These are phyloP conservation scores for Calycopis cecrops DNA, from an alignment of 1,140 invertebrate genomes.

Conservation along the genomic window DNA sequence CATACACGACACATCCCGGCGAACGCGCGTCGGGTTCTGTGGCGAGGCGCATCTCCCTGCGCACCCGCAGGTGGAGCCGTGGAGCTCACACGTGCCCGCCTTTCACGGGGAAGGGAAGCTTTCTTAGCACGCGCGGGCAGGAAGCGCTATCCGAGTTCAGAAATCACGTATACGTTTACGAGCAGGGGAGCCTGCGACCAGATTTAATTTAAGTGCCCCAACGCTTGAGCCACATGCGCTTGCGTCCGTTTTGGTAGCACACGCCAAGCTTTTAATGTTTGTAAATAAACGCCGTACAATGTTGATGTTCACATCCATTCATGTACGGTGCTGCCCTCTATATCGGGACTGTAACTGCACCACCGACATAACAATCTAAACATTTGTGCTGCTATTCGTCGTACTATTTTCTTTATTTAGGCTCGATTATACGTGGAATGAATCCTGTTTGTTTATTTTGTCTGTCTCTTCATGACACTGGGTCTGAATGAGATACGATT, in stretches of 20 bases:
- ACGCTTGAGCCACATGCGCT: conserved; percentile 18
- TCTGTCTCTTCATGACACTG: no score
- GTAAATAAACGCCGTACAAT: conserved; percentile 62
- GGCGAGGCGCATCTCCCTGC: conserved; percentile 32
- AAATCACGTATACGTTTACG: conserved; percentile 38
- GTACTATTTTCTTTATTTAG: no score
- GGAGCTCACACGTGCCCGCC: conserved; percentile 55
- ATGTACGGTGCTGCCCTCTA: conserved; percentile 41
- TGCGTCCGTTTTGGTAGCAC: conserved; percentile 49
- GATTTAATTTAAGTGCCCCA: conserved; percentile 50
- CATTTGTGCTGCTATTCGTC: no score
- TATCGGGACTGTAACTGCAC: conserved; percentile 7
- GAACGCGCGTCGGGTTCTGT: conserved; percentile 55
- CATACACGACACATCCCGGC: conserved; percentile 67
- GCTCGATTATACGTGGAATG: no score
- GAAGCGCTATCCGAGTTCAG: conserved; percentile 38
- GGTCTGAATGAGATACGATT: no score
- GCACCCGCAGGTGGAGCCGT: conserved; percentile 51
- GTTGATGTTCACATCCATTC: conserved; percentile 56
- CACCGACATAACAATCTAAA: no score
- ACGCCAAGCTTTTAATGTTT: conserved; percentile 56
- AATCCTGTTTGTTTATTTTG: no score
- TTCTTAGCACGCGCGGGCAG: conserved; percentile 62
- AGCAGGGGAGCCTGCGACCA: conserved; percentile 41
- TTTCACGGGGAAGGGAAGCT: conserved; percentile 55